A percentile compares a stretch with the other conserved stretches of the same genome.
These are phyloP conservation scores for Macquaria ambigua DNA, from an alignment of 2,113 vertebrate genomes.

Conservation along the genomic window DNA sequence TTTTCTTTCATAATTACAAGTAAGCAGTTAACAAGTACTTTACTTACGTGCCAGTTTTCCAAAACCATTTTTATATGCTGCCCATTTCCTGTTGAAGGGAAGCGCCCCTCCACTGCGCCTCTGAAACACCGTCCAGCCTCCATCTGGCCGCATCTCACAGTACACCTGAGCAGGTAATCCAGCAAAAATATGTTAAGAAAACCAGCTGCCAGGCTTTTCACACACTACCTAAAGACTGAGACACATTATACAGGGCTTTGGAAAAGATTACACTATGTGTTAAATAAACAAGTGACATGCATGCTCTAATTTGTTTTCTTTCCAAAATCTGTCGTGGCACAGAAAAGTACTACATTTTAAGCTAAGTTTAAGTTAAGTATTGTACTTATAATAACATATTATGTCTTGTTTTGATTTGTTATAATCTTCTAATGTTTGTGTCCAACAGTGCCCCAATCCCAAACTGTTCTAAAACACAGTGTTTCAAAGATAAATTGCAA, in stretches of 20 bases:
- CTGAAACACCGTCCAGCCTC: slow-evolving; percentile 85
- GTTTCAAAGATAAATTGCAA: no score
- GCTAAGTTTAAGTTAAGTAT: no score
- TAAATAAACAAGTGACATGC: not conserved
- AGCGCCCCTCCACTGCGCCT: slow-evolving; percentile 59
- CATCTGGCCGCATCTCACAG: slow-evolving; percentile 78
- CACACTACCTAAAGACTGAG: not conserved
- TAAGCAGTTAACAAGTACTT: not conserved
- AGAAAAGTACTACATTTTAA: no score
- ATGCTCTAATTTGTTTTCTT: no score
- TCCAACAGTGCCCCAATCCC: no score
- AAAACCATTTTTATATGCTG: slow-evolving; percentile 74
- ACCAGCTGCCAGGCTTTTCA: not conserved
- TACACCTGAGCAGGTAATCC: slow-evolving; percentile 69
- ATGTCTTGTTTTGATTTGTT: no score
- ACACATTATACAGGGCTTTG: not conserved
- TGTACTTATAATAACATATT: no score
- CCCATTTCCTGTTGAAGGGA: slow-evolving; percentile 73
- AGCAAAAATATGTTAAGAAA: not conserved
- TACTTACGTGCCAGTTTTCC: slow-evolving; percentile 64
- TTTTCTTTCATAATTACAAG: not conserved
- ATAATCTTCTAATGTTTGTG: no score
- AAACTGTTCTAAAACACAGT: no score
- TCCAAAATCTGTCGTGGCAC: no score
- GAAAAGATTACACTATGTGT: not conserved